phyloP scores from a whole-genome alignment of 2,113 vertebrate genomes.

The Psettodes erumei region DNA sequence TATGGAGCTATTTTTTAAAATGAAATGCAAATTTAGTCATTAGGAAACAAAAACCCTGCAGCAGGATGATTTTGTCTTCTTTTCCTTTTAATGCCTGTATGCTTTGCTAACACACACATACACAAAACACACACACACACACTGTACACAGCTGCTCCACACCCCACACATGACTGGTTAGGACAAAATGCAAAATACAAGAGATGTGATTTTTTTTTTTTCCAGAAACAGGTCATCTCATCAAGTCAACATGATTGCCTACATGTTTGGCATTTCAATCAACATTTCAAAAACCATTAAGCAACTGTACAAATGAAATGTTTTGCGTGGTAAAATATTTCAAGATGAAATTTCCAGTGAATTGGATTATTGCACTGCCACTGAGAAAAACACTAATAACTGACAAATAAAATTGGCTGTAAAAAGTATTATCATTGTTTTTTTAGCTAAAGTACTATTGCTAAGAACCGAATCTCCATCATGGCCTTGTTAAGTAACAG shows the following conservation, averaged over 20 bases:
- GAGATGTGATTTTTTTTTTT: no score
- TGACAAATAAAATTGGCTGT: background rate
- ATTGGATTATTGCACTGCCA: no score
- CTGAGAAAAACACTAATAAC: background rate
- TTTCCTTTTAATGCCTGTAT: conserved; percentile 18
- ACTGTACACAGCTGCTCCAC: background rate
- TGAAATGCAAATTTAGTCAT: conserved; percentile 31
- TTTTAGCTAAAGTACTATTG: background rate
- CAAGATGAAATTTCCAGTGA: no score
- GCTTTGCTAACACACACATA: conserved; percentile 5
- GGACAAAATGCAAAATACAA: background rate
- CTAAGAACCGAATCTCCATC: background rate
- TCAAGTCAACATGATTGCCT: no score
- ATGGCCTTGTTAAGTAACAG: background rate
- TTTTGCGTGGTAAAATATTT: no score
- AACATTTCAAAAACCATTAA: no score
- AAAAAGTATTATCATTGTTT: background rate
- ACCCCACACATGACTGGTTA: conserved; percentile 11
- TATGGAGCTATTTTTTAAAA: conserved; percentile 15
- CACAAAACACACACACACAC: no score
- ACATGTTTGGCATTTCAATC: no score
- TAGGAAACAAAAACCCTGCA: background rate
- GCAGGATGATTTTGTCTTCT: conserved; percentile 25
- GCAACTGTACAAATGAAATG: no score
- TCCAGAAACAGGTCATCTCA: no score